Percentiles rank a stretch among this genome's conserved stretches.
Evolutionary conservation across 1,140 invertebrate genomes (phyloP).

Genomic region (Camponotus floridanus): DNA sequence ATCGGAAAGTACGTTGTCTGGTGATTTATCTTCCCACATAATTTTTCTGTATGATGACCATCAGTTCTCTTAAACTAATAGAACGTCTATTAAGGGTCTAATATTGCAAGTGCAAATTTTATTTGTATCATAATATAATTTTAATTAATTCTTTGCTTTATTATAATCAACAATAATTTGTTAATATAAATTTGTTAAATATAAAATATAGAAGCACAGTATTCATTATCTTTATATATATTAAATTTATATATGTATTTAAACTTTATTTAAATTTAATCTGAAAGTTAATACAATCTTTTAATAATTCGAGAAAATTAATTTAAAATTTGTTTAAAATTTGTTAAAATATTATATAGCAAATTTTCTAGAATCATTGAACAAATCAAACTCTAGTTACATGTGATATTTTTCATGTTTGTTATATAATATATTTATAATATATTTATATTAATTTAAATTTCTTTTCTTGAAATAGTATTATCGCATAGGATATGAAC

Average conservation of each 20-base stretch:
- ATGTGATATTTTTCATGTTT: not conserved
- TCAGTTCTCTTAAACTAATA: slow-evolving; percentile 78
- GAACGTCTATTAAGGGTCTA: slow-evolving; percentile 14
- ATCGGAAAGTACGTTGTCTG: slow-evolving; percentile 33
- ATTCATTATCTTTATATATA: not conserved
- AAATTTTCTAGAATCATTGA: not conserved
- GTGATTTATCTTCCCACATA: slow-evolving; percentile 72
- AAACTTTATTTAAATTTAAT: not conserved
- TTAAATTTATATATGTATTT: not conserved
- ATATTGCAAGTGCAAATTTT: not conserved
- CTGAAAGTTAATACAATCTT: not conserved
- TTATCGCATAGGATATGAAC: not conserved
- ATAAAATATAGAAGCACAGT: not conserved
- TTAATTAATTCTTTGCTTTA: not conserved
- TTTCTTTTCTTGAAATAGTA: not conserved
- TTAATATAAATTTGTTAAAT: not conserved
- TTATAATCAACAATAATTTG: not conserved
- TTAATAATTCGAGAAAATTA: not conserved
- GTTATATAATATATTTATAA: not conserved
- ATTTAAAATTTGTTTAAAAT: not conserved
- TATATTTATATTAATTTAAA: not conserved
- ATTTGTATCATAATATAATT: not conserved
- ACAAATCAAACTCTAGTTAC: not conserved
- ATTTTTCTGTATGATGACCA: slow-evolving; percentile 62
- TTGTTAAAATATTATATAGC: not conserved